Conservation (phyloP, 2,113 vertebrate genomes). For the Phaetusa simplex region DNA sequence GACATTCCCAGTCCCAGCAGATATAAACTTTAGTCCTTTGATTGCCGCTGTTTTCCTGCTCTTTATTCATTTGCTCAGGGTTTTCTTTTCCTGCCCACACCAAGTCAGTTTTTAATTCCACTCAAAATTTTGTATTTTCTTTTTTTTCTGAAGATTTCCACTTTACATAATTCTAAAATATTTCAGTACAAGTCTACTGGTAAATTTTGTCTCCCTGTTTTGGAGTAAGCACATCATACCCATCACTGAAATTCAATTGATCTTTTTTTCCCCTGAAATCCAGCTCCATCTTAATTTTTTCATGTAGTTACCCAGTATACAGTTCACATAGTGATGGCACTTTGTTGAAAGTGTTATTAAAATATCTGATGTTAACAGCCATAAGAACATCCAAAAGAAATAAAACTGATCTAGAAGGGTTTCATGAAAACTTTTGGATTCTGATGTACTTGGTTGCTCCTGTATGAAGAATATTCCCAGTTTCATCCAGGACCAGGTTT, state of each 20-base stretch:
- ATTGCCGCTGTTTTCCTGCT: neutral
- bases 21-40: neutral
- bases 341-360: neutral
- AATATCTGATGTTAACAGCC: neutral
- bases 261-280: neutral
- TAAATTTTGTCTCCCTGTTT: neutral
- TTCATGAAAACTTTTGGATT: neutral
- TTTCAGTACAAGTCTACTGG: accelerated
- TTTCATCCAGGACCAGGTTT: neutral
- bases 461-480: neutral
- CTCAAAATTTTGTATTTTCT: neutral
- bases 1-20: neutral
- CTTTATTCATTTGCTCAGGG: neutral
- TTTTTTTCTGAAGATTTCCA: neutral
- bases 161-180: neutral
- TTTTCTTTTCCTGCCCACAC: neutral
- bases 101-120: neutral
- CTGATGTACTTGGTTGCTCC: neutral
- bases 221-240: neutral
- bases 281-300: neutral
- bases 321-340: neutral
- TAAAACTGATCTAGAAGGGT: neutral
- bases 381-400: neutral
- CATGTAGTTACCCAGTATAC: neutral
- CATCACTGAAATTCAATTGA: neutral